Evolutionary conservation across 1,140 invertebrate species (phyloP), one percentile per base, ranked within the genome.

Genomic region (Luehdorfia chinensis): DNA sequence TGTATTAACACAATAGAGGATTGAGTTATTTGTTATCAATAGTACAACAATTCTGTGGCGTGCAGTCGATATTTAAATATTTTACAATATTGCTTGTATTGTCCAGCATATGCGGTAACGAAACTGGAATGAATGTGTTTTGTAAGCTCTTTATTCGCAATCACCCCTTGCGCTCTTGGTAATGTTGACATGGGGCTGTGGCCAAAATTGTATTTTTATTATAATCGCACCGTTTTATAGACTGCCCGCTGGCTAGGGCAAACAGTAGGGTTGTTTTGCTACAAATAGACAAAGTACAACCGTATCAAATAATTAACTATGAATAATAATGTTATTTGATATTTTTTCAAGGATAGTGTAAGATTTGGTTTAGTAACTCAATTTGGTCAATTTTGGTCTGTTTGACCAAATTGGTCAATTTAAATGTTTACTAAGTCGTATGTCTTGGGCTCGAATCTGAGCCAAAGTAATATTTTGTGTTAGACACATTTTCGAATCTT

Each of bases 141-240:
- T 64, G 73, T 59, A 55, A 57, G 59, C 47, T 59, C 55, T 73
- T 75, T 84, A 83, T 84, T 83, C 63, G 78, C 78, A 64, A 81
- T 65, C 65, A 73, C 69, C 75, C 74, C 66, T 68, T n/a, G n/a
- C n/a, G n/a, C n/a, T n/a, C n/a, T n/a, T 66, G 49, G 28, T 50
- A 50, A 66, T 58, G 46, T 64, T 72, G 66, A 60, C 57, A 61
- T 64, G 68, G 76, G 75, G 81, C 78, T 83, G 77, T 63, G 78
- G 78, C 70, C 65, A 66, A 79, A 84, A 83, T 81, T 85, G 75
- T 85, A 85, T 85, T 85, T 85, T 85, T 85, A 85, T 85, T 83
- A 76, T 85, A 85, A 85, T 81, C 62, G 71, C 76, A 53, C 47
- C 62, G 55, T 68, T 79, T 77, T 71, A 75, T 77, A 65, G 70